Percentiles rank a stretch among this genome's conserved stretches.
These are phyloP conservation scores for Orussus abietinus DNA, from an alignment of 1,140 invertebrate genomes.

Conservation along the genomic window DNA sequence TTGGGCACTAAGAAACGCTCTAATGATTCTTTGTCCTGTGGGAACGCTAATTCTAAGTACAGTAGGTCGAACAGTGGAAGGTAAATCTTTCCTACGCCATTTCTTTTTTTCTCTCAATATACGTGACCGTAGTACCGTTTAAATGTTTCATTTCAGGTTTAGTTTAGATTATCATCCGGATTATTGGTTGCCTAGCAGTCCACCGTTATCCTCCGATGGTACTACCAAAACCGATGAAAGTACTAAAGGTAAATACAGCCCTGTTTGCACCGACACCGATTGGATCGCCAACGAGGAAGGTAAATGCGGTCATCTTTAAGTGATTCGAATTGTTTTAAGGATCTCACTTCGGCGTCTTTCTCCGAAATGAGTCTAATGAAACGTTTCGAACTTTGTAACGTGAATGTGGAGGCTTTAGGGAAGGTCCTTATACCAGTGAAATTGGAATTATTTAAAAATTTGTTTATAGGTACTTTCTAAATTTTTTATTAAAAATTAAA, in stretches of 20 bases:
- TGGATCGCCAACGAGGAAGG: conserved; percentile 35
- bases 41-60: conserved; percentile 22
- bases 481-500: no score
- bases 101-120: neutral
- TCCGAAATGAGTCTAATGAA: no score
- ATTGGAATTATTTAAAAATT: conserved; percentile 6
- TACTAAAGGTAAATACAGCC: conserved; percentile 46
- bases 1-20: conserved; percentile 28
- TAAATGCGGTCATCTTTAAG: conserved; percentile 9
- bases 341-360: no score
- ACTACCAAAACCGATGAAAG: conserved; percentile 24
- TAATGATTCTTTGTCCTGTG: conserved; percentile 20
- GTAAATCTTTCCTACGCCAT: conserved; percentile 14
- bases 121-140: neutral
- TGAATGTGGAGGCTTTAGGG: no score
- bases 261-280: conserved; percentile 44
- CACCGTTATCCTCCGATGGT: conserved; percentile 28
- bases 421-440: conserved; percentile 1
- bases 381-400: no score
- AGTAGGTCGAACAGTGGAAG: conserved; percentile 26
- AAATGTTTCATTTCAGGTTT: conserved; percentile 24
- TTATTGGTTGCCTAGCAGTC: conserved; percentile 43
- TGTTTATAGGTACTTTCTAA: no score
- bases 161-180: conserved; percentile 39
- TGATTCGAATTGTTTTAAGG: no score